Conservation (phyloP, 2,888 invertebrate species). For the Lasioglossum calceatum region DNA sequence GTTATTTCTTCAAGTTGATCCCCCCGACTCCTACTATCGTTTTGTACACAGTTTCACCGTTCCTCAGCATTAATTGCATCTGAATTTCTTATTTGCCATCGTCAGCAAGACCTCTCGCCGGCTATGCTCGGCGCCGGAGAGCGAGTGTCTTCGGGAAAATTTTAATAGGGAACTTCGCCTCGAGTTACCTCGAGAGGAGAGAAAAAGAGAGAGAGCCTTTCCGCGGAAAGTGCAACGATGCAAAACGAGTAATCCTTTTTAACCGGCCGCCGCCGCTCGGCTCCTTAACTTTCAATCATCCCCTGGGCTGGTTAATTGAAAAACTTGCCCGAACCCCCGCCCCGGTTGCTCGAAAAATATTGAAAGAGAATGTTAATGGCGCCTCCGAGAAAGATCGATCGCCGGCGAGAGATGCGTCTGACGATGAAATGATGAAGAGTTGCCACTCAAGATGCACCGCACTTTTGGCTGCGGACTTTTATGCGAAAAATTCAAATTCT, state of each 20-base stretch:
- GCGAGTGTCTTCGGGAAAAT: constrained; percentile 18
- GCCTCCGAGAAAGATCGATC: background rate
- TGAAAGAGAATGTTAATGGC: constrained; percentile 30
- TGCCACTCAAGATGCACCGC: background rate
- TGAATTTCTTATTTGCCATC: constrained; percentile 53
- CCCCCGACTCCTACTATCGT: background rate
- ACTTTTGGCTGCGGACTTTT: background rate
- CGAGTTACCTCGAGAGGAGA: constrained; percentile 22
- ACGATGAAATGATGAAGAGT: background rate
- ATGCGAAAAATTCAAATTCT: background rate
- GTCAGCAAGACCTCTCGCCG: constrained; percentile 32
- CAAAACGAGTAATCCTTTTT: constrained; percentile 49
- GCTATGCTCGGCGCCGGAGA: background rate
- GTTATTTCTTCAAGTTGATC: constrained; percentile 2
- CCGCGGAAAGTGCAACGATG: constrained; percentile 54
- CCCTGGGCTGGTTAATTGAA: constrained; percentile 40
- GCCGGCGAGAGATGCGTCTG: background rate
- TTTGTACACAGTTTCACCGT: constrained; percentile 35
- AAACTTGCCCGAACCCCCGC: constrained; percentile 33
- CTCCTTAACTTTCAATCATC: constrained; percentile 51
- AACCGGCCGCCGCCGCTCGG: constrained; percentile 1
- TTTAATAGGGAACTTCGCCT: constrained; percentile 45
- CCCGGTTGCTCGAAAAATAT: constrained; percentile 10
- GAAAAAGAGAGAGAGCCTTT: background rate
- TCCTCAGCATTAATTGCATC: constrained; percentile 59